Conservation (phyloP, 2,113 vertebrate genomes). For the Nasalis larvatus region DNA sequence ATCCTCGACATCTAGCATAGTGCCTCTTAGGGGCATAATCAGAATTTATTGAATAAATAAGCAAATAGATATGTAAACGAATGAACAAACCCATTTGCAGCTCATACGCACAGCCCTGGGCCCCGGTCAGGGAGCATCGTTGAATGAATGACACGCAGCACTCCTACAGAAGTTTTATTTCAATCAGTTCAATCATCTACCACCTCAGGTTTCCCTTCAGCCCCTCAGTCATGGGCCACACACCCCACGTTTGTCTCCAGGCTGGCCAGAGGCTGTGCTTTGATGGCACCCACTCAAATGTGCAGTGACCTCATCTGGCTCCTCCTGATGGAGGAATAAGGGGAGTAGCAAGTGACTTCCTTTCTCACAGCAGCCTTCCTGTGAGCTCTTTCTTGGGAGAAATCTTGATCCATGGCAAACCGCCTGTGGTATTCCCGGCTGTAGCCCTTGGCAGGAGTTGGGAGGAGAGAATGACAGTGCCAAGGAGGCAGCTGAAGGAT, state of each 20-base stretch:
- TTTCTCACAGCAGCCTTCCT: constrained; percentile 37
- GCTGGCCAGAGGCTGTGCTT: background rate
- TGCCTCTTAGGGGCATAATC: background rate
- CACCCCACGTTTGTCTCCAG: background rate
- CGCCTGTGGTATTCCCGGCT: constrained; percentile 12
- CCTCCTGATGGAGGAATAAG: background rate
- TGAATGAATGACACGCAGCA: background rate
- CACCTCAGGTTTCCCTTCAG: background rate
- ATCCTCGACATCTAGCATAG: background rate
- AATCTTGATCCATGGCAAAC: constrained; percentile 39
- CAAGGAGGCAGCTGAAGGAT: constrained; percentile 75
- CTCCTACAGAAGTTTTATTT: background rate
- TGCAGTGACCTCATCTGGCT: constrained; percentile 10
- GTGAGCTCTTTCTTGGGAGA: constrained; percentile 30
- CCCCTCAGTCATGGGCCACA: background rate
- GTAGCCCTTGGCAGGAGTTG: constrained; percentile 59
- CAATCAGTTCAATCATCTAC: background rate
- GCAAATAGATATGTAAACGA: background rate
- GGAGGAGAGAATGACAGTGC: constrained; percentile 50
- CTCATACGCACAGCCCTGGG: background rate
- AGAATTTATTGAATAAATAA: background rate
- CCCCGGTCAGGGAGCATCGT: background rate
- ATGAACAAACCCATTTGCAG: background rate
- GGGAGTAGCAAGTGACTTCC: background rate
- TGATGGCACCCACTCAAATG: background rate